These are phyloP conservation scores for Ptychadena robeensis DNA, from an alignment of 2,797 vertebrate species.

Conservation along the genomic window DNA sequence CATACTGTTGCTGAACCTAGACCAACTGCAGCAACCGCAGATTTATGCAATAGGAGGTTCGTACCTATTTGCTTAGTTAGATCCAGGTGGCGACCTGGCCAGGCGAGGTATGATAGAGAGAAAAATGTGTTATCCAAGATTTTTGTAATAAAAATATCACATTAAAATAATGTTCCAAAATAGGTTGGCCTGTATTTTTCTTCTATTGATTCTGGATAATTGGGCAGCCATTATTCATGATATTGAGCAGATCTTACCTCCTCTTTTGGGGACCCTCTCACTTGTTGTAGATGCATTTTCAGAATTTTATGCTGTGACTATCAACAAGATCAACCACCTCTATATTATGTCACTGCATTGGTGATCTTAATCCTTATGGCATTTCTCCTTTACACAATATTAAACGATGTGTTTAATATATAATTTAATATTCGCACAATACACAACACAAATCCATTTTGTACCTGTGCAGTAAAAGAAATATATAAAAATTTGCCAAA, in stretches of 20 bases:
- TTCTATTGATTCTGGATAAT: no score
- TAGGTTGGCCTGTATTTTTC: background rate
- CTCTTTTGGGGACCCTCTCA: background rate
- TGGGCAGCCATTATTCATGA: background rate
- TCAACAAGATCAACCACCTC: background rate
- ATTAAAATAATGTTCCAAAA: background rate
- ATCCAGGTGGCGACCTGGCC: no score
- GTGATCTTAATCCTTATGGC: background rate
- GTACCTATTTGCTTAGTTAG: no score
- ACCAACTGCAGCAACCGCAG: no score
- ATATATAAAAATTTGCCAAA: slow-evolving; percentile 19
- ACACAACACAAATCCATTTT: background rate
- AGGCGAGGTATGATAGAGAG: no score
- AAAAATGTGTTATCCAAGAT: background rate
- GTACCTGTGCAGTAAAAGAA: background rate
- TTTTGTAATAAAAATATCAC: background rate
- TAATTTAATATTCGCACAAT: background rate
- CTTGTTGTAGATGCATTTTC: background rate
- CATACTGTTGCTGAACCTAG: no score
- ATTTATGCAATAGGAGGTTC: no score
- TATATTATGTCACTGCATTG: background rate
- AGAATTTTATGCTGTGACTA: background rate
- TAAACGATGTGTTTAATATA: background rate
- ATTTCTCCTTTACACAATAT: background rate
- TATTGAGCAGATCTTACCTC: background rate